Conservation (phyloP, 2,113 vertebrate genomes). For the Stigmatopora argus region DNA sequence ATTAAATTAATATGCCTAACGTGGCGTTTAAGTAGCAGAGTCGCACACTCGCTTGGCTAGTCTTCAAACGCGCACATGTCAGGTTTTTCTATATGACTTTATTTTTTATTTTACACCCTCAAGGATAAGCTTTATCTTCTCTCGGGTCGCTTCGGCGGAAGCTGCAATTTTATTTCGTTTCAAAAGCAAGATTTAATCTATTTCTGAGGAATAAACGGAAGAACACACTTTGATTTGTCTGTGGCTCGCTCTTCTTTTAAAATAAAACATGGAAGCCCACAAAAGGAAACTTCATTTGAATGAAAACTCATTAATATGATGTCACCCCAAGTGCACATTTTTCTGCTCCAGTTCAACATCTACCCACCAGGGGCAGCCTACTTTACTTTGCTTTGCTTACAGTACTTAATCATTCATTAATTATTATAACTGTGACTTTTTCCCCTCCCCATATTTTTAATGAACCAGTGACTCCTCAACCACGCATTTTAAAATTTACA, state of each 20-base stretch:
- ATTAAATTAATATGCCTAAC: conserved; percentile 50
- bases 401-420: not conserved
- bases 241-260: conserved; percentile 17
- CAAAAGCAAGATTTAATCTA: conserved; percentile 9
- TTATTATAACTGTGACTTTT: no score
- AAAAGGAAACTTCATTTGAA: conserved; percentile 12
- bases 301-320: not conserved
- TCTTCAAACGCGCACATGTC: not conserved
- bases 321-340: conserved; percentile 1
- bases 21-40: conserved; percentile 41
- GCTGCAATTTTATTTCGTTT: conserved; percentile 18
- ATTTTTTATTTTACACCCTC: conserved; percentile 5
- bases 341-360: not conserved
- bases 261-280: conserved; percentile 20
- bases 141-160: conserved; percentile 10
- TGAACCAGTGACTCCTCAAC: no score
- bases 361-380: not conserved
- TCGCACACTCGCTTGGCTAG: conserved; percentile 5
- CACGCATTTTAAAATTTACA: no score
- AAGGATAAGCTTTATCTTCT: conserved; percentile 9
- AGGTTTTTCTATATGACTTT: conserved; percentile 8
- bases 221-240: conserved; percentile 13
- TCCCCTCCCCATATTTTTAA: no score
- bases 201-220: conserved; percentile 2
- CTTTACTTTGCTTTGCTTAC: not conserved